These are phyloP conservation scores for Dendrophyllia cribrosa DNA, from an alignment of 64 coral and sea anemone species.

Conservation along the genomic window DNA sequence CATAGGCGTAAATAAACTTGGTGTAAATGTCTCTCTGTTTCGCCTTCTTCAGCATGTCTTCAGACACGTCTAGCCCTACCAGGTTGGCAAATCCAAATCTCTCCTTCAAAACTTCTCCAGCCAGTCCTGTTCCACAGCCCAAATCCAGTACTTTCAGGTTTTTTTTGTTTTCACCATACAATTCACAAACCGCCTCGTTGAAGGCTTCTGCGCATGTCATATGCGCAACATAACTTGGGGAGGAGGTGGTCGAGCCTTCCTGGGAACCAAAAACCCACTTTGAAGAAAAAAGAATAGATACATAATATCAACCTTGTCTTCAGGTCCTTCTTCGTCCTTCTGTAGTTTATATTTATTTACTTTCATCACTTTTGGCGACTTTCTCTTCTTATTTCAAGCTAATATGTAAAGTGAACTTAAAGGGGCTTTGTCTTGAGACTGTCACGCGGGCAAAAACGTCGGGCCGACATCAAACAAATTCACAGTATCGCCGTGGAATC, in stretches of 20 bases:
- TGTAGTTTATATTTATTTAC: too few relatives aligned
- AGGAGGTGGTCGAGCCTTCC: neutral
- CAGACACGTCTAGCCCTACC: conserved; percentile 30
- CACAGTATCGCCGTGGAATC: too few relatives aligned
- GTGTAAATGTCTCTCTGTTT: conserved; percentile 26
- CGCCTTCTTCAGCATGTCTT: conserved; percentile 51
- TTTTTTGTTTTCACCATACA: neutral
- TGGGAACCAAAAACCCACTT: neutral
- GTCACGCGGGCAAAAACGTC: too few relatives aligned
- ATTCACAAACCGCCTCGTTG: neutral
- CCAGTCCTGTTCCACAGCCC: conserved; percentile 31
- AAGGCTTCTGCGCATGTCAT: neutral
- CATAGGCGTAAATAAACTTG: conserved; percentile 5
- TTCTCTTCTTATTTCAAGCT: neutral
- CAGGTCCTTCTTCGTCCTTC: too few relatives aligned
- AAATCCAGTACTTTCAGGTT: conserved; percentile 3
- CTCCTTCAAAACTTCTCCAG: conserved; percentile 17
- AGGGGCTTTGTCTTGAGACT: too few relatives aligned
- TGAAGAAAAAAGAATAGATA: neutral
- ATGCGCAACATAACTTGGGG: neutral
- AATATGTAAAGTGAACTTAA: neutral
- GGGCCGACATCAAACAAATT: too few relatives aligned
- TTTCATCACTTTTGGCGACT: too few relatives aligned
- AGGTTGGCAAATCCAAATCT: conserved; percentile 22
- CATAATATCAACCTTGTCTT: too few relatives aligned